These are phyloP conservation scores for Chinchilla lanigera DNA, from an alignment of 2,113 vertebrate genomes.

Conservation along the genomic window DNA sequence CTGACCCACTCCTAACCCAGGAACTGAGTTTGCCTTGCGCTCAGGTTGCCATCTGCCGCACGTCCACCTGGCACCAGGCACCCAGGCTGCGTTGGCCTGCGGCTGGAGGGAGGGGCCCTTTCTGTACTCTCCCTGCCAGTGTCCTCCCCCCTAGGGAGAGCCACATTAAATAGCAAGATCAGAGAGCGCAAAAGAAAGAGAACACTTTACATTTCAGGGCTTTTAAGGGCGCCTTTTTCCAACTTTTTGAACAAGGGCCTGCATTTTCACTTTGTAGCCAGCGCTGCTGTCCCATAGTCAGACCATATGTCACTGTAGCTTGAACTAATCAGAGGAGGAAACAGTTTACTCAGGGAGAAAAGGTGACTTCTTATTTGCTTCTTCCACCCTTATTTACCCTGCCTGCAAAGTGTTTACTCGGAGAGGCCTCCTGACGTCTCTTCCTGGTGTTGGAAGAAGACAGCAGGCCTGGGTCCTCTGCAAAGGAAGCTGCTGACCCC, in stretches of 20 bases:
- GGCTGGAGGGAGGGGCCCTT: not conserved
- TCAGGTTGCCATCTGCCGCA: not conserved
- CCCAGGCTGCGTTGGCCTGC: not conserved
- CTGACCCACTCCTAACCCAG: not conserved
- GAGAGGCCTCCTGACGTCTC: not conserved
- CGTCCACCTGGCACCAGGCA: not conserved
- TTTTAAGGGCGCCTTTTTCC: not conserved
- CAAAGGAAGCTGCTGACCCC: not conserved
- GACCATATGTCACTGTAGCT: not conserved
- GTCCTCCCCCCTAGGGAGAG: not conserved
- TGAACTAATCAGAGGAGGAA: not conserved
- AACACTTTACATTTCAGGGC: not conserved
- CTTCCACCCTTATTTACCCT: slow-evolving; percentile 59
- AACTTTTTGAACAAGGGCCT: not conserved
- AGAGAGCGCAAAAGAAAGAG: not conserved
- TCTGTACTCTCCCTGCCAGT: not conserved
- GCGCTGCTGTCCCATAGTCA: not conserved
- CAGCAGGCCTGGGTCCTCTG: not conserved
- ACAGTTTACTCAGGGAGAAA: slow-evolving; percentile 15
- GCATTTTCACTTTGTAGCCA: not conserved
- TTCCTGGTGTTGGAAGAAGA: not conserved
- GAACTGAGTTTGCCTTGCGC: not conserved
- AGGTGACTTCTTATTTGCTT: slow-evolving; percentile 55
- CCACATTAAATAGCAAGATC: not conserved
- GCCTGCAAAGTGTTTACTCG: not conserved